Conservation (phyloP, 92 coral and sea anemone species). For the Epizoanthus illoricatus region DNA sequence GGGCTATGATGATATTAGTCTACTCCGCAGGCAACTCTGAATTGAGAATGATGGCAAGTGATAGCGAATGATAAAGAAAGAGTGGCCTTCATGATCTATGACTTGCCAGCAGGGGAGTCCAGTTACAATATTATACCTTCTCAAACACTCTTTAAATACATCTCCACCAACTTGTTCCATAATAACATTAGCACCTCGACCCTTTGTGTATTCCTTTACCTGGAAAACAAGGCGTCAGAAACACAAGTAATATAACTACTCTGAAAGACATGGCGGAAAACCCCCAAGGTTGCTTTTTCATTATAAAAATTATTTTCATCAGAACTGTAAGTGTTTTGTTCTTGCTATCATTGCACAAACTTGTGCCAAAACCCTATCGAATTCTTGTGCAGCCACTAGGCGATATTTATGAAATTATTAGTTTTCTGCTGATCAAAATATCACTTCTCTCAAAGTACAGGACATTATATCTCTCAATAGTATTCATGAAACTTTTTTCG, state of each 20-base stretch:
- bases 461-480: too few species aligned
- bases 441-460: too few species aligned
- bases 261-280: not conserved
- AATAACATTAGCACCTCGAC: slow-evolving; percentile 85
- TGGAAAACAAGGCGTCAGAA: not conserved
- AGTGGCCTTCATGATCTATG: too few species aligned
- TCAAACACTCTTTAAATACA: slow-evolving; percentile 78
- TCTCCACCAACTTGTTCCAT: slow-evolving; percentile 95
- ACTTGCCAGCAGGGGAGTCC: too few species aligned
- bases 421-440: too few species aligned
- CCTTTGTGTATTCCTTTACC: slow-evolving; percentile 85
- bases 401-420: not conserved
- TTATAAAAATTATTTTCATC: too few species aligned
- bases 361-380: not conserved
- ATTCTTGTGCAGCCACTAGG: not conserved
- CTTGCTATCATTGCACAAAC: too few species aligned
- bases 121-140: slow-evolving; percentile 51
- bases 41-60: too few species aligned
- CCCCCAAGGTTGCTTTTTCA: not conserved
- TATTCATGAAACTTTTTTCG: too few species aligned
- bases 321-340: not conserved
- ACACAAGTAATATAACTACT: not conserved
- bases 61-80: too few species aligned
- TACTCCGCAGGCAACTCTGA: too few species aligned
- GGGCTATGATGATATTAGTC: too few species aligned